Evolutionary conservation across 2,797 vertebrate genomes (phyloP), one percentile per base, ranked within the genome.

Genomic region (Scyliorhinus canicula): DNA sequence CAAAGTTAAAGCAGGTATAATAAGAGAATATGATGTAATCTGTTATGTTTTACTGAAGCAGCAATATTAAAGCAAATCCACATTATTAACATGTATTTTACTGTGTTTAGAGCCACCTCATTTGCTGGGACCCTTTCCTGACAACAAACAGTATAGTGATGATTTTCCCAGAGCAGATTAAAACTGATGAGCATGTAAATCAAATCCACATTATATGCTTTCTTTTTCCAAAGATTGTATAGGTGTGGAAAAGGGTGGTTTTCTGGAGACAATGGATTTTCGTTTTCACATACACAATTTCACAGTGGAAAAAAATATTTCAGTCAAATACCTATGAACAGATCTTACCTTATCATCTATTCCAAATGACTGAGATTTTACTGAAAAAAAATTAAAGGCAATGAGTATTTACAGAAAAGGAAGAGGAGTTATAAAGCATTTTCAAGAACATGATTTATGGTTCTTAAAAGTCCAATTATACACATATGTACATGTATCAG

Each of bases 281-380:
- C 35, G 57, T 55, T 55, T 88, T 57, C 50, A 52, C 85, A 35
- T 57, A 14, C 4, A 60, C 35, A n/a, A 60, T 60, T 90, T 90
- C 19, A 35, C n/a, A n/a, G 60, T 21, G 1, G 4, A 6, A 44
- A 82, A 47, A 82, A 47, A 47, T 47, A 82, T 82, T 82, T 47
- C 19, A 16, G 19, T 1, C n/a, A n/a, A 79, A 82, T 47, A 21
- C n/a, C 1, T 40, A 93, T 74, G 50, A 71, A 28, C 1, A n/a
- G 26, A 16, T 74, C 93, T 94, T 50, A 94, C 93, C 93, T 93
- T 93, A 52, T 94, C 47, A 94, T 94, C 93, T 74, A 74, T 74
- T 71, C 26, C 67, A 74, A 52, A 94, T 52, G 93, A 1, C 47
- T 94, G 65, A 35, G 28, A 44, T 74, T 94, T 94, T 69, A 74